phyloP scores from a whole-genome alignment of 2,888 invertebrate genomes.

The Sphaeridia pumilis region DNA sequence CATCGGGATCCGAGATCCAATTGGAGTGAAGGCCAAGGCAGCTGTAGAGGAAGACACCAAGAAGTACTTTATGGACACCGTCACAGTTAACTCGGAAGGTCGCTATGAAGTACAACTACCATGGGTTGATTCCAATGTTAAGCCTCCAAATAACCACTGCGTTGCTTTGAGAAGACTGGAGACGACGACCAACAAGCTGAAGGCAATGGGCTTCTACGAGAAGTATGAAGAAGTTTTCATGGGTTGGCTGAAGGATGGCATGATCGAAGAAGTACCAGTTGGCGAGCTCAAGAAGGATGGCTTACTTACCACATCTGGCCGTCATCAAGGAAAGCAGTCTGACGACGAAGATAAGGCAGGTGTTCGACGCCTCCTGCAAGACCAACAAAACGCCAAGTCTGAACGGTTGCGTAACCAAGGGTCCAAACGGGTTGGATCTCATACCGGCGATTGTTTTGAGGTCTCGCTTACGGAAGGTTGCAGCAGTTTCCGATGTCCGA shows the following conservation, averaged over 20 bases:
- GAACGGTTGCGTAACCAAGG: slow-evolving; percentile 33
- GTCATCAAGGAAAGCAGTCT: slow-evolving; percentile 28
- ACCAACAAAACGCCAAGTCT: slow-evolving; percentile 16
- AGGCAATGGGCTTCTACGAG: neutral
- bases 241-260: slow-evolving; percentile 18
- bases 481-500: slow-evolving; percentile 35
- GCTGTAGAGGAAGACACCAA: slow-evolving; percentile 13
- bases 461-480: slow-evolving; percentile 21
- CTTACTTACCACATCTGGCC: slow-evolving; percentile 25
- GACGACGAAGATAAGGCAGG: slow-evolving; percentile 30
- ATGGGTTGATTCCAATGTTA: slow-evolving; percentile 36
- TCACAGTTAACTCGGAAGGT: slow-evolving; percentile 32
- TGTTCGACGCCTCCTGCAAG: slow-evolving; percentile 15
- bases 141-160: slow-evolving; percentile 17
- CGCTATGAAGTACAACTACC: slow-evolving; percentile 38
- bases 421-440: slow-evolving; percentile 26
- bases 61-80: slow-evolving; percentile 28
- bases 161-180: slow-evolving; percentile 11
- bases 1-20: slow-evolving; percentile 18
- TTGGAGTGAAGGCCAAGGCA: no score
- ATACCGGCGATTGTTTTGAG: no score
- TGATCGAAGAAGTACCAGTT: slow-evolving; percentile 35
- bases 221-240: slow-evolving; percentile 11
- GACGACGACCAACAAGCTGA: slow-evolving; percentile 4
- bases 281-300: neutral